These are phyloP conservation scores for Elegia similella DNA, from an alignment of 2,888 invertebrate genomes.

Conservation along the genomic window DNA sequence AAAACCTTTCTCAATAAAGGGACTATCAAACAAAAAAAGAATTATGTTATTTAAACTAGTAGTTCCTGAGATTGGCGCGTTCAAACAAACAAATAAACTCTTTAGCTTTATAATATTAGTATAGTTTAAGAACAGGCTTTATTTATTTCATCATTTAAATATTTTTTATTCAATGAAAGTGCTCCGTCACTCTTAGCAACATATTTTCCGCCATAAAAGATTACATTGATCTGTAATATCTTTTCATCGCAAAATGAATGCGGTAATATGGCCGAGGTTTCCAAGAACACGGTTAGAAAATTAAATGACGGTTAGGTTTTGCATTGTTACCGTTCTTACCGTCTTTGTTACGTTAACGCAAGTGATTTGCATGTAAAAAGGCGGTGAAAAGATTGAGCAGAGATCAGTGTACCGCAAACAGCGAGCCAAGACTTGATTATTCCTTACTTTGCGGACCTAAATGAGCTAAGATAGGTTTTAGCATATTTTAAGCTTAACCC, in stretches of 20 bases:
- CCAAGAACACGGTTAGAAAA: conserved; percentile 3
- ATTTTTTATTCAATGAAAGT: not conserved
- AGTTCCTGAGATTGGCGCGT: no score
- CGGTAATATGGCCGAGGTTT: conserved; percentile 8
- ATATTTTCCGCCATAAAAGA: conserved; percentile 6
- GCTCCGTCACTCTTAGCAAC: not conserved
- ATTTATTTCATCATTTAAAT: no score
- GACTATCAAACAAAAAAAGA: no score
- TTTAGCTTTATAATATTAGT: no score
- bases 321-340: conserved; percentile 25
- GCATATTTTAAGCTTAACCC: not conserved
- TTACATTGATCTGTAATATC: conserved; percentile 19
- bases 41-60: no score
- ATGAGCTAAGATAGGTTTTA: conserved; percentile 7
- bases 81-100: no score
- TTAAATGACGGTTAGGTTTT: conserved; percentile 20
- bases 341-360: conserved; percentile 36
- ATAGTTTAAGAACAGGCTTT: no score
- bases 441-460: conserved; percentile 25
- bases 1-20: no score
- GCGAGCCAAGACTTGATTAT: conserved; percentile 34
- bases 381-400: conserved; percentile 41
- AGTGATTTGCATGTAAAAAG: conserved; percentile 61
- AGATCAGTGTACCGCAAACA: conserved; percentile 47
- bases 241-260: conserved; percentile 19